Evolutionary conservation across 1,140 invertebrate genomes (phyloP).

Genomic region (Drosophila dunni): DNA sequence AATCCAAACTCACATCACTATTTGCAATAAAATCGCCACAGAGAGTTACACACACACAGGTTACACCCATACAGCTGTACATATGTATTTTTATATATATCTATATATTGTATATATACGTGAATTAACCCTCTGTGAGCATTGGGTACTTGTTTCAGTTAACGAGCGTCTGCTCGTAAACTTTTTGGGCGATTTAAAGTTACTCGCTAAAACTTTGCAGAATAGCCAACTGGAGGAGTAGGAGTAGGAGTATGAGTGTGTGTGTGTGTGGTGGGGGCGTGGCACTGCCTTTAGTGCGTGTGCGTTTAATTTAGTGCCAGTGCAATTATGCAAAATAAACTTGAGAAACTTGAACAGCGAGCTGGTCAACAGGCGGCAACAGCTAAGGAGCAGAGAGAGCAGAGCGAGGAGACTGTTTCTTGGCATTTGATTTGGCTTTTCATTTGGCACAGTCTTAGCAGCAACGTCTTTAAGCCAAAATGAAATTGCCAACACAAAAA

Average conservation of each 20-base stretch:
- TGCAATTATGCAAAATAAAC: slow-evolving; percentile 79
- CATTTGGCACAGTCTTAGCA: slow-evolving; percentile 24
- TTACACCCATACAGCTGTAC: background rate
- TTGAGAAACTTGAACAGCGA: slow-evolving; percentile 52
- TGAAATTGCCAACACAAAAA: slow-evolving; percentile 63
- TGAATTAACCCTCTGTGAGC: slow-evolving; percentile 18
- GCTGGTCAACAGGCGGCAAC: slow-evolving; percentile 24
- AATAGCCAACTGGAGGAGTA: slow-evolving; percentile 18
- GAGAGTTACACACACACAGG: background rate
- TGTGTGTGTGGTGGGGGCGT: slow-evolving; percentile 16
- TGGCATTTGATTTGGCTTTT: slow-evolving; percentile 57
- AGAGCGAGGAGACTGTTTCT: slow-evolving; percentile 10
- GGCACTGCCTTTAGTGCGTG: slow-evolving; percentile 40
- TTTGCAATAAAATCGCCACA: background rate
- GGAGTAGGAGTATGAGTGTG: background rate
- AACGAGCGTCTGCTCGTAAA: slow-evolving; percentile 53
- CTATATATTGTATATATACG: background rate
- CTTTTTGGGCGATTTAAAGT: slow-evolving; percentile 59
- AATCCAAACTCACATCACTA: background rate
- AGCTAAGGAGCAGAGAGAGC: slow-evolving; percentile 8
- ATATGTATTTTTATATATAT: background rate
- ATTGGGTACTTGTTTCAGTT: slow-evolving; percentile 37
- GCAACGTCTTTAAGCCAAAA: slow-evolving; percentile 40
- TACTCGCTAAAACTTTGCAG: slow-evolving; percentile 33
- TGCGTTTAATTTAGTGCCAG: slow-evolving; percentile 73